Percentiles rank a stretch among this genome's conserved stretches.
phyloP scores from a whole-genome alignment of 2,113 vertebrate species.

The Eretmochelys imbricata region DNA sequence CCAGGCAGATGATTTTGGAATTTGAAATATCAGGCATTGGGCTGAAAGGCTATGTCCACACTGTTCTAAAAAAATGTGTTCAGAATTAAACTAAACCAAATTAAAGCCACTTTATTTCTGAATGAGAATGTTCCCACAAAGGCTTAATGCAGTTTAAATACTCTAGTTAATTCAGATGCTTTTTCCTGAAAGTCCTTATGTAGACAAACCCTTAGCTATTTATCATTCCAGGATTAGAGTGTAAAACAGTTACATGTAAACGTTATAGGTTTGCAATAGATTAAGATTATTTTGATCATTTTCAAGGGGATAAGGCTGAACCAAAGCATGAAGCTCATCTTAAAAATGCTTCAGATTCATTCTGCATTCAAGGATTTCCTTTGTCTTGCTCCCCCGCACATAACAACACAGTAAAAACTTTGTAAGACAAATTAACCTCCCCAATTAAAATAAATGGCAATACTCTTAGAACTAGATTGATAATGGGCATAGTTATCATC shows the following conservation, averaged over 20 bases:
- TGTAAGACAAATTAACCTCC: conserved; percentile 30
- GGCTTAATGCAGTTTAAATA: not conserved
- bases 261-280: not conserved
- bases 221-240: not conserved
- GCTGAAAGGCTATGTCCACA: not conserved
- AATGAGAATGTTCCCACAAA: not conserved
- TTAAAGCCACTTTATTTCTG: not conserved
- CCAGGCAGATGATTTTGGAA: not conserved
- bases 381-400: not conserved
- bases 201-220: not conserved
- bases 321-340: not conserved
- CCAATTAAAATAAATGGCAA: not conserved
- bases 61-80: not conserved
- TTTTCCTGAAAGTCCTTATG: not conserved
- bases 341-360: not conserved
- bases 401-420: not conserved
- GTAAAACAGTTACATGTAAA: not conserved
- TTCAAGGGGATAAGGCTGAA: not conserved
- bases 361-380: conserved; percentile 5
- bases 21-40: not conserved
- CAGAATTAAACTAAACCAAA: not conserved
- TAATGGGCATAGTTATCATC: conserved; percentile 12
- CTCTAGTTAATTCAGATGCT: not conserved
- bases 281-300: not conserved
- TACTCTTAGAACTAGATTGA: conserved; percentile 10